Base-by-base conservation (phyloP, 2,888 invertebrate species). In the Agrotis clavis region DNA sequence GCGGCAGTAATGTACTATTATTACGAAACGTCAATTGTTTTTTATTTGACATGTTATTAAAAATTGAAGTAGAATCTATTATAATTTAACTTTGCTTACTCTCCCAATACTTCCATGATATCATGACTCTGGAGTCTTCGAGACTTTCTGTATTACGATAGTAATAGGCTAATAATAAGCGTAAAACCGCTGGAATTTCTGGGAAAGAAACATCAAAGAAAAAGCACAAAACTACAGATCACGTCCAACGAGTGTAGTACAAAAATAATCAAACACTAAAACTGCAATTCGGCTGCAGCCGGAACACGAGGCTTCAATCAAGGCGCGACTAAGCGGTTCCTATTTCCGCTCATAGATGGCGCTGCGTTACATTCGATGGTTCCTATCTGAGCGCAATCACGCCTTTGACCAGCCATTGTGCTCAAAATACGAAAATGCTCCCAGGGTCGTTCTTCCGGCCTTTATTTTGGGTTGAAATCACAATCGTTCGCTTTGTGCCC, bases 281-380 rank as follows among this genome's bases (percentile, higher is more conserved):
- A 79, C 77, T 82, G 84, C 83, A 86, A 81, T 83, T 81, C 76
- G 25, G 53, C 75, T 86, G 84, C 82, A 85, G 67, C 30, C 66
- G 67, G 77, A 71, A 66, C 68, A 68, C 77, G 74, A 72, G 71
- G 86, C 85, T 88, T 87, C 91, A 92, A 92, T 92, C 92, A 89
- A 86, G 82, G 86, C 84, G 82, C 81, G 88, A 88, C 91, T 92
- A 94, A 95, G 93, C 92, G 93, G 90, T 95, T 89, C 93, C 90
- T 87, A 94, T 95, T 95, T 95, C 95, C 95, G 91, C 86, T 84
- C 87, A 88, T 89, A 95, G 96, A 95, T 96, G 96, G 93, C 94
- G 92, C 84, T 91, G 90, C 82, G 81, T 83, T 79, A 89, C 86
- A 85, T 84, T 82, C 85, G 66, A 81, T 75, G 79, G 79, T 92